Base-by-base conservation (phyloP, 30 jellyfish, hydroid and myxozoan species). In the Aurelia sp. region DNA sequence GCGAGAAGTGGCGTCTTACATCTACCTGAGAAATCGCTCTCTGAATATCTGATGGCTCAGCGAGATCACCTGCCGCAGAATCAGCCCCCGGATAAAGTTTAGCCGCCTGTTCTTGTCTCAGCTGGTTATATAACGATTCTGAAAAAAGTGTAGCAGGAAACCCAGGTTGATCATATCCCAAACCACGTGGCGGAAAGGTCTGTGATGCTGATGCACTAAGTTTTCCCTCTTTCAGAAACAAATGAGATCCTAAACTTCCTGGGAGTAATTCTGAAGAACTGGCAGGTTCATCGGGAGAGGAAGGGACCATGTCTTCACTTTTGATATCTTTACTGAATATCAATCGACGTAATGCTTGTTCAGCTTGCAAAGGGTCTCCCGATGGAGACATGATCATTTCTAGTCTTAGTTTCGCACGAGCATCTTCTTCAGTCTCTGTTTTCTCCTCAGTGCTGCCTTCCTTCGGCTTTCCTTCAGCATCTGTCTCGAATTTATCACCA, bases 1-100 rank as follows among this genome's bases (percentile, higher is more conserved):
- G 96, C 17, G 96, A 87, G 22, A 87, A 78, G 47, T 87, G 96
- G 52, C 90, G 87, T 27, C 87, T 59, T 3, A 70, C 89, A 61
- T 87, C 96, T 0, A 57, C 87, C 40, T 85, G 81, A 3, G 66
- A 47, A 50, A 87, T 51, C 3, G 96, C 96, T 61, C 77, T 78
- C 40, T 78, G 96, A 1, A 87, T 87, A 30, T 69, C 91, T n/a
- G 90, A 57, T 4, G 90, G 87, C 48, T 78, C 91, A 0, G 96
- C 96, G 17, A 87, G 59, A 50, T 87, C 96, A 4, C 82, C 87
- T 3, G 93, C 51, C 52, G 62, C 86, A 3, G 93, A 53, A 51
- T 84, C 93, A 1, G 71, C 87, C 20, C 87, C 82, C 11, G 79
- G 69, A 51, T 58, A 74, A 35, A 40, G 74, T 74, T 78, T 71